Evolutionary conservation across 2,797 vertebrate genomes (phyloP), one percentile per base, ranked within the genome.

Genomic region (Calcarius lapponicus): DNA sequence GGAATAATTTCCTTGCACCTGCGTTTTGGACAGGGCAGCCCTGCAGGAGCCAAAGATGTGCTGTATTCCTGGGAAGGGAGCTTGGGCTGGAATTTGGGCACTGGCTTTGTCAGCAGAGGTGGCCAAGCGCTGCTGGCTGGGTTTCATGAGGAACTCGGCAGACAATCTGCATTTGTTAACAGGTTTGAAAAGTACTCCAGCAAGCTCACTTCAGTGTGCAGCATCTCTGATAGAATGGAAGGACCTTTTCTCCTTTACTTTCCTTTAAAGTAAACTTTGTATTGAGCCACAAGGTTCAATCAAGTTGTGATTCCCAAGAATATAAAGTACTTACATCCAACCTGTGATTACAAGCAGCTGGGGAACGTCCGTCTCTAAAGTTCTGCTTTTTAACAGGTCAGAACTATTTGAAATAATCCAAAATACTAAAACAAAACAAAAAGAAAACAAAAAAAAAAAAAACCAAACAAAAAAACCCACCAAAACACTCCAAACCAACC

Each of bases 41-140:
- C 61, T 92, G 51, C 88, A 74, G 85, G 31, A 91, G 85, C 29
- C 40, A 73, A 51, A 28, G 76, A 22, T 71, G 67, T 54, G 80
- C 38, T 32, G 40, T 13, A 4, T 64, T 90, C 79, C 65, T 0
- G 0, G 22, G 15, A 29, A 79, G 11, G 15, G 53, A 85, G 74
- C 70, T 70, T 0, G 0, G 40, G 17, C 17, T 86, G 93, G 88
- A 87, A 80, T 94, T 95, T 93, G 93, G 60, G 61, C 34, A 18
- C 57, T 43, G 53, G 34, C 45, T 84, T 36, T 82, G 53, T 61
- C 51, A 58, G 90, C 34, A 29, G 85, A 81, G 73, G 42, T 92
- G 79, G 70, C 85, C 91, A 88, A 76, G 62, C 34, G 4, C 40
- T 67, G 67, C 80, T 85, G 90, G 91, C 91, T 82, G 4, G 0